Evolutionary conservation across 2,888 invertebrate genomes (phyloP).

Genomic region (Andrena dorsata): DNA sequence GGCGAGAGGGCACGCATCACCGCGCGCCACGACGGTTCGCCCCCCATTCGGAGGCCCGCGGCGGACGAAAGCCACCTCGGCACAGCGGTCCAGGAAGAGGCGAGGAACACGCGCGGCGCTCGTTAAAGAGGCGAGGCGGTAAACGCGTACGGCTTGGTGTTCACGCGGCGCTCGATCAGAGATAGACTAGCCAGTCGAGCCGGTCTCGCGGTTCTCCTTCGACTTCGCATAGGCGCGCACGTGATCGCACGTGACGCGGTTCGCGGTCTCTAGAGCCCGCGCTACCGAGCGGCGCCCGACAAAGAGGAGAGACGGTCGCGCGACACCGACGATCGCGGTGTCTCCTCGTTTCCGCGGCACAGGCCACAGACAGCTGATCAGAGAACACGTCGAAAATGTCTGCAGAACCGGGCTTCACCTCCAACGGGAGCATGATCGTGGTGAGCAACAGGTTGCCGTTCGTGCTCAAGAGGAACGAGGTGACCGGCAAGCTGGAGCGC

Average conservation of each 20-base stretch:
- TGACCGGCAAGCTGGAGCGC: constrained; percentile 90
- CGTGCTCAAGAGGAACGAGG: constrained; percentile 91
- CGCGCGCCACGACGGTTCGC: too few species aligned
- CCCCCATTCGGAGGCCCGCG: too few species aligned
- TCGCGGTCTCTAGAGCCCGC: constrained; percentile 30
- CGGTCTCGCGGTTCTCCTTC: constrained; percentile 44
- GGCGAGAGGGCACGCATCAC: too few species aligned
- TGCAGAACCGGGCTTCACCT: constrained; percentile 81
- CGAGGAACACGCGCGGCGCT: background rate
- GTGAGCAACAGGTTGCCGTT: constrained; percentile 96
- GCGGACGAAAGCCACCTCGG: background rate
- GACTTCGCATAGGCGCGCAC: constrained; percentile 50
- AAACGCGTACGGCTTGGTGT: background rate
- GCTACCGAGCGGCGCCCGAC: constrained; percentile 33
- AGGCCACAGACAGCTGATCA: constrained; percentile 24
- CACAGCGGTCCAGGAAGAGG: background rate
- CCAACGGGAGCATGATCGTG: constrained; percentile 92
- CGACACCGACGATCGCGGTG: constrained; percentile 40
- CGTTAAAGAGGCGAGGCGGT: background rate
- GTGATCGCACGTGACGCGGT: constrained; percentile 63
- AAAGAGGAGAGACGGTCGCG: constrained; percentile 42
- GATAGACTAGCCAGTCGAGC: constrained; percentile 19
- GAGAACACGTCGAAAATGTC: constrained; percentile 72
- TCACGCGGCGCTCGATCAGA: constrained; percentile 35
- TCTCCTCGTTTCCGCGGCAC: constrained; percentile 13